Evolutionary conservation across 1,140 invertebrate genomes (phyloP), one percentile per base, ranked within the genome.

Genomic region (Fopius arisanus): DNA sequence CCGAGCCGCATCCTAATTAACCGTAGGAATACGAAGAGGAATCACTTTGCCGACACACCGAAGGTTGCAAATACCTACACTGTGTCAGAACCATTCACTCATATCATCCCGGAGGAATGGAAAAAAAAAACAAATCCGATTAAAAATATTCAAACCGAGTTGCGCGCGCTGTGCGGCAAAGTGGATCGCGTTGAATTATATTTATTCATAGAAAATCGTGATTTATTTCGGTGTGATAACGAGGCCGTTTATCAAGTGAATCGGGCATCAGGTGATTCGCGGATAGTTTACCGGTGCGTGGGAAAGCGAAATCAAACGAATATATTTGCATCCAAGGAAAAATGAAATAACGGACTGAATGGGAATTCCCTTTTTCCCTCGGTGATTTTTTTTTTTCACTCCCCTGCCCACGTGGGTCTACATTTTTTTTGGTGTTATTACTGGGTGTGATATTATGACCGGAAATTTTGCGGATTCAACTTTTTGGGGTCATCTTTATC

Each of bases 1-100:
- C 51, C 51, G 28, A 68, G 48, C 72, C 72, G 72, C 72, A 73
- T 73, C 72, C 72, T 73, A 73, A 73, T 73, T 73, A 73, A 73
- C 72, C 65, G 66, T 31, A 73, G 28, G 37, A 54, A 33, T 65
- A 72, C 72, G 66, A 73, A 73, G 72, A 73, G 51, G 66, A 73
- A 73, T 73, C 72, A 73, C 72, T 73, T 73, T 73, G 66, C 43
- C n/a, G 48, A 33, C 66, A 54, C 29, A 48, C 72, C 66, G 66
- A 68, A 73, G 31, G 31, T 68, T 72, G 37, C 37, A 29, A 23
- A 16, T 72, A 63, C 51, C 26, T 59, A 43, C 51, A 62, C 40
- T 29, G 29, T 59, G 29, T 66, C 33, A 23, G 7, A 33, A 16
- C 29, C 19, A 31, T 65, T 65, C 16, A 31, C 29, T 33, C 2